Evolutionary conservation across 2,113 vertebrate genomes (phyloP).

Genomic region (Calypte anna): DNA sequence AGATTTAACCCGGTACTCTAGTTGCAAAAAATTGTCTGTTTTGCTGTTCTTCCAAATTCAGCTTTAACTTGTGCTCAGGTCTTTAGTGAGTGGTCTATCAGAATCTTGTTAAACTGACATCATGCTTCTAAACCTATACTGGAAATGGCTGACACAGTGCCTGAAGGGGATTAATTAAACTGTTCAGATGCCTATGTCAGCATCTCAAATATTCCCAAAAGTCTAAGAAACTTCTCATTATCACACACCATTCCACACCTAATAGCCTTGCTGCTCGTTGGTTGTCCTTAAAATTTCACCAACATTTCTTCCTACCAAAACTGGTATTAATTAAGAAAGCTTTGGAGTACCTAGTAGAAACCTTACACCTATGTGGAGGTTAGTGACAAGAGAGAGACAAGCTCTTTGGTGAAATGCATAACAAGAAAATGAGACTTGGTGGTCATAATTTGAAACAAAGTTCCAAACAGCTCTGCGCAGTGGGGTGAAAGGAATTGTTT

Average conservation of each 20-base stretch:
- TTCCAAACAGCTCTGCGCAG: background rate
- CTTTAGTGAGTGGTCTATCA: background rate
- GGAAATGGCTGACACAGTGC: background rate
- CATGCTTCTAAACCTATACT: background rate
- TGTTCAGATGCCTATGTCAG: background rate
- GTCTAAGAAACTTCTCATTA: background rate
- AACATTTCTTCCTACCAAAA: background rate
- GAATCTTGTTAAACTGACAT: background rate
- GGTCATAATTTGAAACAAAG: background rate
- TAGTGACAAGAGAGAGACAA: background rate
- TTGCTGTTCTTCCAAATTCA: conserved; percentile 4
- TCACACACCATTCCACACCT: background rate
- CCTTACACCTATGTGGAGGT: background rate
- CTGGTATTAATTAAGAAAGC: background rate
- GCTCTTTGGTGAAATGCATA: background rate
- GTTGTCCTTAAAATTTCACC: background rate
- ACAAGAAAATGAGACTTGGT: background rate
- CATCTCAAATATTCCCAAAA: background rate
- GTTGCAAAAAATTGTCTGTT: background rate
- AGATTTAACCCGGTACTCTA: conserved; percentile 25
- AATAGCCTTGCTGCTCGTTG: background rate
- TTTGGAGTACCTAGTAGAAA: background rate
- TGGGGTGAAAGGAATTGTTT: background rate
- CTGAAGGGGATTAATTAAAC: background rate
- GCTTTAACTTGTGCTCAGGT: background rate